Evolutionary conservation across 2,888 invertebrate species (phyloP).

Genomic region (Hermodice carunculata): DNA sequence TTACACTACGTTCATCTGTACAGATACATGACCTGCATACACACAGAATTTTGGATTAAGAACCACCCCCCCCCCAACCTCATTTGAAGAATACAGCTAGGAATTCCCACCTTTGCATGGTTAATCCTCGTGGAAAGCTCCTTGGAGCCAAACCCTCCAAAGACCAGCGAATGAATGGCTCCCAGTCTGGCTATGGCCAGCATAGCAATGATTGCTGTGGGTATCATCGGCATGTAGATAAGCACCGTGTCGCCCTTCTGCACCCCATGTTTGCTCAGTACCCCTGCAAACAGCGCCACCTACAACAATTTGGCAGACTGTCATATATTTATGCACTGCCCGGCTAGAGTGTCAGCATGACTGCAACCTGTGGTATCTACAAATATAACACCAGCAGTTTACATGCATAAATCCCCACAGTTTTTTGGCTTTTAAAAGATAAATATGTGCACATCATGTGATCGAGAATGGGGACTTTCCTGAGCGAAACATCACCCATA

Average conservation of each 20-base stretch:
- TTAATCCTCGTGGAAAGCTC: conserved; percentile 88
- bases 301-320: too few relatives aligned
- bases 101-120: conserved; percentile 75
- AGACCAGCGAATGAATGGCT: conserved; percentile 94
- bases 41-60: too few relatives aligned
- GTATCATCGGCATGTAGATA: conserved; percentile 95
- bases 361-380: background rate
- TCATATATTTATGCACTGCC: background rate
- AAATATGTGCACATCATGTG: too few relatives aligned
- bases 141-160: conserved; percentile 91
- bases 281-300: conserved; percentile 85
- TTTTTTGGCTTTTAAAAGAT: too few relatives aligned
- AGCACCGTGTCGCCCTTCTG: conserved; percentile 86
- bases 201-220: conserved; percentile 91
- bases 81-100: too few relatives aligned
- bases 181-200: conserved; percentile 87
- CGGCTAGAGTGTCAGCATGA: background rate
- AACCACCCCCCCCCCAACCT: too few relatives aligned
- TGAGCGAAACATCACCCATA: too few relatives aligned
- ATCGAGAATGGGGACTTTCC: too few relatives aligned
- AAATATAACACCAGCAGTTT: too few relatives aligned
- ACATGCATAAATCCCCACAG: too few relatives aligned
- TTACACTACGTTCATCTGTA: too few relatives aligned
- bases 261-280: conserved; percentile 83
- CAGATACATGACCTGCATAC: too few relatives aligned